Evolutionary conservation across 2,888 invertebrate genomes (phyloP).

Genomic region (Eilema caniola): DNA sequence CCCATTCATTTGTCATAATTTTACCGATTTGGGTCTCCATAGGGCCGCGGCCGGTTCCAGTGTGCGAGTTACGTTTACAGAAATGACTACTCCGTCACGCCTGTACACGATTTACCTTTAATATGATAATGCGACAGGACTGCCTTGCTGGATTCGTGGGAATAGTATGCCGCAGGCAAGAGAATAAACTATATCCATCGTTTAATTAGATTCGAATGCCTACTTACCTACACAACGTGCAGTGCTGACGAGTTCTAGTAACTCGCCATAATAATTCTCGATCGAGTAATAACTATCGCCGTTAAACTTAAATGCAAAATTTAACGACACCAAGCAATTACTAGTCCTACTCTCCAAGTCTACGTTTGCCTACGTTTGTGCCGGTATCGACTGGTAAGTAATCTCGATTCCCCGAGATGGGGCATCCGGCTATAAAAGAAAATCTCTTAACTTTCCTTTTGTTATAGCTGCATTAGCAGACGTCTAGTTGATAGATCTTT

Average conservation of each 20-base stretch:
- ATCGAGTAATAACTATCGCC: conserved; percentile 57
- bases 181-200: conserved; percentile 52
- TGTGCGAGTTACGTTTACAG: conserved; percentile 42
- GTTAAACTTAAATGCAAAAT: conserved; percentile 58
- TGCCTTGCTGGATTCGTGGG: conserved; percentile 61
- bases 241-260: conserved; percentile 54
- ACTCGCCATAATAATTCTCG: conserved; percentile 53
- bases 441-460: conserved; percentile 60
- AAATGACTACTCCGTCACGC: conserved; percentile 59
- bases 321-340: conserved; percentile 62
- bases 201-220: conserved; percentile 59
- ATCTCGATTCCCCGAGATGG: conserved; percentile 53
- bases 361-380: conserved; percentile 54
- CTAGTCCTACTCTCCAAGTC: conserved; percentile 52
- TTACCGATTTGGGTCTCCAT: conserved; percentile 1
- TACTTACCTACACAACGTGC: conserved; percentile 53
- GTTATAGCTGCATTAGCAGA: conserved; percentile 40
- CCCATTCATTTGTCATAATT: background rate
- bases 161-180: conserved; percentile 56
- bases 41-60: background rate
- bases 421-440: conserved; percentile 66
- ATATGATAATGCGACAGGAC: conserved; percentile 69
- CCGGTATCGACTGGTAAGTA: conserved; percentile 49
- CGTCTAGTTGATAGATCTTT: conserved; percentile 64
- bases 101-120: conserved; percentile 59